Conservation (phyloP, 2,888 invertebrate genomes). For the Macrosoma leucophasiata region DNA sequence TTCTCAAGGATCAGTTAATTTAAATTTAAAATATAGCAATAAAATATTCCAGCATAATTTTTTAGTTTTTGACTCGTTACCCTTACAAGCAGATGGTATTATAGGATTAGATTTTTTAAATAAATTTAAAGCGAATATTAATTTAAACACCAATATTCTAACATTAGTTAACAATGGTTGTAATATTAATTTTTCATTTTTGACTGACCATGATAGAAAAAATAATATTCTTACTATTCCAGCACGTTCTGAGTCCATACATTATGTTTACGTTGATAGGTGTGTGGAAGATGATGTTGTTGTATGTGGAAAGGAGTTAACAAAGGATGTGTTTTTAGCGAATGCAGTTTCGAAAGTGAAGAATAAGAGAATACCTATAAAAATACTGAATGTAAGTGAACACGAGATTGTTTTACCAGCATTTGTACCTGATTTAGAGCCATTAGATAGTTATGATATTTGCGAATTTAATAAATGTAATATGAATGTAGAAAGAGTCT, state of each 20-base stretch:
- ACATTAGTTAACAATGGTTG: conserved; percentile 2
- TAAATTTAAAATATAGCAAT: neutral
- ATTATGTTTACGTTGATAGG: conserved; percentile 1
- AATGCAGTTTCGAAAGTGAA: neutral
- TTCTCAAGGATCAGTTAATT: conserved; percentile 2
- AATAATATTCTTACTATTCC: conserved; percentile 4
- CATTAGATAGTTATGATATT: neutral
- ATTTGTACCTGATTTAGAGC: neutral
- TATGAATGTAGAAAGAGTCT: neutral
- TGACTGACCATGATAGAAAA: neutral
- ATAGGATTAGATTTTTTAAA: conserved; percentile 6
- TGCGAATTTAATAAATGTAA: neutral
- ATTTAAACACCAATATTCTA: conserved; percentile 4
- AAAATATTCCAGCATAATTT: conserved; percentile 3
- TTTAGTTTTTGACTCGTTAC: conserved; percentile 3
- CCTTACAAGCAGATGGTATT: conserved; percentile 5
- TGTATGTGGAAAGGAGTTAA: conserved; percentile 1
- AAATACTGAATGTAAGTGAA: conserved; percentile 3
- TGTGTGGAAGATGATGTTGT: neutral
- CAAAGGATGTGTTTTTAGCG: conserved; percentile 2
- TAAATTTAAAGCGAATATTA: conserved; percentile 2
- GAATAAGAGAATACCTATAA: conserved; percentile 6
- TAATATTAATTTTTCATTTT: neutral
- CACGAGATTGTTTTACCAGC: neutral
- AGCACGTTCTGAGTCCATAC: conserved; percentile 4